These are phyloP conservation scores for Muricea muricata DNA, from an alignment of 92 coral and sea anemone genomes.

Conservation along the genomic window DNA sequence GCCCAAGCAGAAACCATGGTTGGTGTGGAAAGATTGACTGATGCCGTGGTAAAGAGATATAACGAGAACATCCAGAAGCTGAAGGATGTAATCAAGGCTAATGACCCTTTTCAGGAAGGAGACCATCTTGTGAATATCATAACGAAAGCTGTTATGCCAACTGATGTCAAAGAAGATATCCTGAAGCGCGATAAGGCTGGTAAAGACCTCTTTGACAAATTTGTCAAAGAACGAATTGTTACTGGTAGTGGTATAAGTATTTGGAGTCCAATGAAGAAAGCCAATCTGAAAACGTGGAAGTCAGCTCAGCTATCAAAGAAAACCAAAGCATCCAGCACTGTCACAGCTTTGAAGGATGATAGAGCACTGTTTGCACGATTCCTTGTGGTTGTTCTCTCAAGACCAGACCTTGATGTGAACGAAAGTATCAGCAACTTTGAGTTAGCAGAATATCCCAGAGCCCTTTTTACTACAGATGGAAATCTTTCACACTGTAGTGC, in stretches of 20 bases:
- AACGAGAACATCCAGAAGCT: conserved; percentile 47
- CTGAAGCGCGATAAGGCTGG: conserved; percentile 53
- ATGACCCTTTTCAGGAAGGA: conserved; percentile 55
- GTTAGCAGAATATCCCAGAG: conserved; percentile 55
- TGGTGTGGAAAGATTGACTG: no score
- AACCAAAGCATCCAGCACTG: conserved; percentile 10
- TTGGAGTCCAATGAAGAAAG: conserved; percentile 62
- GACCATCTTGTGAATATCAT: conserved; percentile 51
- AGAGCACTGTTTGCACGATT: conserved; percentile 68
- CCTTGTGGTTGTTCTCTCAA: conserved; percentile 62
- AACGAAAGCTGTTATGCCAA: conserved; percentile 66
- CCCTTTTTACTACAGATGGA: conserved; percentile 52
- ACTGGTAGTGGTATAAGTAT: conserved; percentile 12
- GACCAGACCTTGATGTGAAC: conserved; percentile 60
- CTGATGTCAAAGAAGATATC: no score
- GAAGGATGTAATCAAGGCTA: conserved; percentile 47
- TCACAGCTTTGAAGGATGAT: conserved; percentile 59
- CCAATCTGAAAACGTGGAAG: conserved; percentile 57
- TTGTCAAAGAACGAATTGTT: conserved; percentile 52
- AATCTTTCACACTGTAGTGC: conserved; percentile 52
- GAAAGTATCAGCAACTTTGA: conserved; percentile 58
- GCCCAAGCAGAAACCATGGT: conserved; percentile 53
- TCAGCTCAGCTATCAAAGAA: conserved; percentile 4
- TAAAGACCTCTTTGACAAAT: conserved; percentile 40
- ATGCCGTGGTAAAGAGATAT: conserved; percentile 36